Conservation (phyloP, 2,888 invertebrate species). For the Mayetiola destructor region DNA sequence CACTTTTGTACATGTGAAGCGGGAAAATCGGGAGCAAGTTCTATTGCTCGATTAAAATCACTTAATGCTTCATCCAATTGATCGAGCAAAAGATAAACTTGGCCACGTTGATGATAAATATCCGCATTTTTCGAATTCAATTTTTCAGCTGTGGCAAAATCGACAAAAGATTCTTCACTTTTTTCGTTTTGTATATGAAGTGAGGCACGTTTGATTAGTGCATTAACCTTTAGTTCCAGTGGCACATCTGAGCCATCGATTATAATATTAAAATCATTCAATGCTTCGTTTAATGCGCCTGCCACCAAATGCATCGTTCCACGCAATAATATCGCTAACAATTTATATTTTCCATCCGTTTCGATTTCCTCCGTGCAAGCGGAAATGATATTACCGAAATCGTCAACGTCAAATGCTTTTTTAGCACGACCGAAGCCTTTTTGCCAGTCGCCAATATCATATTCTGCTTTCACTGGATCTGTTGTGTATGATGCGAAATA, state of each 20-base stretch:
- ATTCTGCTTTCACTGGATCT: conserved; percentile 57
- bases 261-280: conserved; percentile 54
- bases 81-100: conserved; percentile 72
- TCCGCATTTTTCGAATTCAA: conserved; percentile 71
- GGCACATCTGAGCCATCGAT: conserved; percentile 46
- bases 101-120: conserved; percentile 83
- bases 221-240: conserved; percentile 59
- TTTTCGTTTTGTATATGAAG: conserved; percentile 67
- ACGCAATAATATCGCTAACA: conserved; percentile 62
- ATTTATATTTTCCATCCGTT: conserved; percentile 44
- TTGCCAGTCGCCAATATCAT: conserved; percentile 34
- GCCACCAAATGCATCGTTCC: conserved; percentile 70
- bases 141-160: conserved; percentile 62
- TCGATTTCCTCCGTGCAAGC: conserved; percentile 67
- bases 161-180: conserved; percentile 55
- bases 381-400: conserved; percentile 62
- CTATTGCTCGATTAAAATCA: conserved; percentile 72
- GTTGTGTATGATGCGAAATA: conserved; percentile 79
- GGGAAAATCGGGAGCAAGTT: conserved; percentile 68
- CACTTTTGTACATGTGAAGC: conserved; percentile 82
- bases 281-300: conserved; percentile 58
- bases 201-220: conserved; percentile 76
- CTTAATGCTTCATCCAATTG: conserved; percentile 62
- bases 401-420: conserved; percentile 49
- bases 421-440: conserved; percentile 59